Evolutionary conservation across 2,113 vertebrate species (phyloP).

Genomic region (Phoenicopterus ruber): DNA sequence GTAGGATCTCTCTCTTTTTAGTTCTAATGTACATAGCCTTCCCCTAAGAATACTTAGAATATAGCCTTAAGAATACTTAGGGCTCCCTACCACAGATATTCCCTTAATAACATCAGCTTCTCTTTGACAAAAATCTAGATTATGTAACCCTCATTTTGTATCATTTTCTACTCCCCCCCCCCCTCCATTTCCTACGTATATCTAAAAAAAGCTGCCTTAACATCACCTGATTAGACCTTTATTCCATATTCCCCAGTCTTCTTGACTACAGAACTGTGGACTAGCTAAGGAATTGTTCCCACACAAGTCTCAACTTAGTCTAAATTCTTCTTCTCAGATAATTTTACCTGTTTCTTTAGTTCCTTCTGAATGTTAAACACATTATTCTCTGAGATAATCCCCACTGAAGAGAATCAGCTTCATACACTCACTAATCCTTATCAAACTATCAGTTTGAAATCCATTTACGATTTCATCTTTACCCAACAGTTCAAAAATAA

Average conservation of each 20-base stretch:
- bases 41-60: too few relatives aligned
- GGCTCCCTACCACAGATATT: background rate
- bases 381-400: background rate
- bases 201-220: background rate
- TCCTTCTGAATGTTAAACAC: background rate
- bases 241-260: background rate
- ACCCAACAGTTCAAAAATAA: background rate
- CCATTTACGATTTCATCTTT: background rate
- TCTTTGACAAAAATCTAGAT: background rate
- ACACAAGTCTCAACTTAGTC: background rate
- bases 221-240: background rate
- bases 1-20: background rate
- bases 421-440: background rate
- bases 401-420: background rate
- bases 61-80: background rate
- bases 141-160: background rate
- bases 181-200: fast-evolving
- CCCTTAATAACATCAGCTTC: background rate
- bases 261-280: background rate
- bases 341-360: background rate
- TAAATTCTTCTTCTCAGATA: background rate
- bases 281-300: background rate
- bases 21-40: background rate
- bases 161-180: background rate
- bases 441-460: background rate